phyloP scores from a whole-genome alignment of 2,797 vertebrate species.

The Hapalemur alaotrensis region DNA sequence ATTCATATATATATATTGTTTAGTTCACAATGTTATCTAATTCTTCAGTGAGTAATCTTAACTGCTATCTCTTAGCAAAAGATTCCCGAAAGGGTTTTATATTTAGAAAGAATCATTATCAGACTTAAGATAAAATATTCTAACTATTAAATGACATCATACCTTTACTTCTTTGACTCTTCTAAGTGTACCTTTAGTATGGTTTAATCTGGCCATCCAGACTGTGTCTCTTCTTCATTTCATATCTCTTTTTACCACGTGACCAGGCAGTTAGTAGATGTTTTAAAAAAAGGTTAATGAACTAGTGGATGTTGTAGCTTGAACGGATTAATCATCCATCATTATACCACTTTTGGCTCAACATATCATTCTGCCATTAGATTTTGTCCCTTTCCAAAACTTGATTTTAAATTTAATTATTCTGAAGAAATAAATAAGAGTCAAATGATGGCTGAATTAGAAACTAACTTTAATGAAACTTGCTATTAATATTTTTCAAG shows the following conservation, averaged over 20 bases:
- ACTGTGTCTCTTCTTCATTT: not conserved
- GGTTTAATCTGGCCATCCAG: not conserved
- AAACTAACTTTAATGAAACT: not conserved
- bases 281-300: not conserved
- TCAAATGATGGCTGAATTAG: conserved; percentile 16
- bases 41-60: not conserved
- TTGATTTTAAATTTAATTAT: conserved; percentile 6
- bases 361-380: not conserved
- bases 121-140: not conserved
- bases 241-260: not conserved
- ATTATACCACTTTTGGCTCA: not conserved
- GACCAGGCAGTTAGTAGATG: not conserved
- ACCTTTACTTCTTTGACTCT: not conserved
- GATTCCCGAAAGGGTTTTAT: not conserved
- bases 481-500: not conserved
- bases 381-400: not conserved
- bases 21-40: not conserved
- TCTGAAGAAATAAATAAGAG: not conserved
- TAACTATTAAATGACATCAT: not conserved
- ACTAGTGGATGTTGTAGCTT: not conserved
- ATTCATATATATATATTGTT: not conserved
- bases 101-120: not conserved
- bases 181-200: fast-evolving
- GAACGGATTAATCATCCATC: not conserved
- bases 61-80: not conserved